phyloP scores from a whole-genome alignment of 2,797 vertebrate species.

The Falco naumanni region DNA sequence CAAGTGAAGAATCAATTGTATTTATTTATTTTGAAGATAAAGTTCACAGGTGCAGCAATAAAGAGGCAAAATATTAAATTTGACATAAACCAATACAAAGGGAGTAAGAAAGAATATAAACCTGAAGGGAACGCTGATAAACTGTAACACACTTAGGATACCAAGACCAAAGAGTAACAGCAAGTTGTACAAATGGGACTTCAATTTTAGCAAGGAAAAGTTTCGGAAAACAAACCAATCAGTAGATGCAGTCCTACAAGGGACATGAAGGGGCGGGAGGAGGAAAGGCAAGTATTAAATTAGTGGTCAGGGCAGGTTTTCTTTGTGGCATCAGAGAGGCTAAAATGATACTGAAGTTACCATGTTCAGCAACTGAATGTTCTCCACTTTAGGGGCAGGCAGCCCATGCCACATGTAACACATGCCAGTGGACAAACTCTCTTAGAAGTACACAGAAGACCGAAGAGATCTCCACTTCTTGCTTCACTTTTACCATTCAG shows the following conservation, averaged over 20 bases:
- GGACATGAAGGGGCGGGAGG: fast-evolving
- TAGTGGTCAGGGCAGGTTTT: background rate
- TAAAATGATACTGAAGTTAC: background rate
- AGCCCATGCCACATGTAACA: background rate
- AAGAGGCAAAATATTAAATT: background rate
- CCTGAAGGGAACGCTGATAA: background rate
- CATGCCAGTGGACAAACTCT: background rate
- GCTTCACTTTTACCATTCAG: background rate
- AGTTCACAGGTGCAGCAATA: background rate
- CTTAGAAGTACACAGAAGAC: background rate
- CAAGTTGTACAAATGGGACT: background rate
- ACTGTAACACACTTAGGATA: background rate
- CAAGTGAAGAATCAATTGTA: background rate
- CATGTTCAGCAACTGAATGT: background rate
- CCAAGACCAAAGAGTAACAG: background rate
- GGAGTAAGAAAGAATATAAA: background rate
- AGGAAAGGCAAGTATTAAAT: background rate
- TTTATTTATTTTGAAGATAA: slow-evolving; percentile 7
- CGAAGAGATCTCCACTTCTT: background rate
- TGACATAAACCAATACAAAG: background rate
- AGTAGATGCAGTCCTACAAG: background rate
- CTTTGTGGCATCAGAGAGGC: background rate
- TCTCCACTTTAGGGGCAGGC: background rate
- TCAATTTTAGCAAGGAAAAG: background rate
- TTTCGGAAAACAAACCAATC: background rate